These are phyloP conservation scores for Tenthredo scrophulariae DNA, from an alignment of 2,888 invertebrate genomes.

Conservation along the genomic window DNA sequence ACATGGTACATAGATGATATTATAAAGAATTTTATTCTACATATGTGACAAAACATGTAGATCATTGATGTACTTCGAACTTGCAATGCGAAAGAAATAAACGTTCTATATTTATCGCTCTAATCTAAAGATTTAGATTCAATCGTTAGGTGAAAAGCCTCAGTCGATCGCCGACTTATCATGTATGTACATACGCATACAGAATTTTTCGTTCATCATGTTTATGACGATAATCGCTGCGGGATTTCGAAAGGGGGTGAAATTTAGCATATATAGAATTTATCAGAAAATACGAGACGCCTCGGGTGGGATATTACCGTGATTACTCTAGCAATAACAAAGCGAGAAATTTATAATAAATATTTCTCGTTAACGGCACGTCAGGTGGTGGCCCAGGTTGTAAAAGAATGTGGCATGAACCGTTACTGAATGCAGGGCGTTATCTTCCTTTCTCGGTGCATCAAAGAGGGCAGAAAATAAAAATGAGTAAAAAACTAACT, in stretches of 20 bases:
- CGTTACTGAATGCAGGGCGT: constrained; percentile 50
- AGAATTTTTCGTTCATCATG: not conserved
- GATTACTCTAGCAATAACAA: not conserved
- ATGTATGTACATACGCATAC: not conserved
- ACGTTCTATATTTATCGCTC: constrained; percentile 1
- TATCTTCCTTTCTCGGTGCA: constrained; percentile 46
- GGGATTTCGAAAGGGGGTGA: not conserved
- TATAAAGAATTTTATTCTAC: constrained; percentile 10
- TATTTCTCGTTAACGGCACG: constrained; percentile 28
- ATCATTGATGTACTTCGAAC: not conserved
- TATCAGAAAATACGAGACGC: not conserved
- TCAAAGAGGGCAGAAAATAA: constrained; percentile 46
- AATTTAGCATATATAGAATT: not conserved
- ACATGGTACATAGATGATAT: not conserved
- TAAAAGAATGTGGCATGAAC: constrained; percentile 48
- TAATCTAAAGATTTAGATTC: not conserved
- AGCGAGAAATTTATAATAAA: constrained; percentile 30
- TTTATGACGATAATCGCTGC: not conserved
- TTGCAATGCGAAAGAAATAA: not conserved
- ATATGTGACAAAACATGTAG: not conserved
- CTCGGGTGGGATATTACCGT: not conserved
- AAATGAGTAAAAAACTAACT: constrained; percentile 32
- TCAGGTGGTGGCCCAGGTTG: constrained; percentile 24
- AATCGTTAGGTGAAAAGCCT: not conserved
- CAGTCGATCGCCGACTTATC: not conserved